phyloP scores from a whole-genome alignment of 2,888 invertebrate genomes.

The Amblyjoppa proteus region DNA sequence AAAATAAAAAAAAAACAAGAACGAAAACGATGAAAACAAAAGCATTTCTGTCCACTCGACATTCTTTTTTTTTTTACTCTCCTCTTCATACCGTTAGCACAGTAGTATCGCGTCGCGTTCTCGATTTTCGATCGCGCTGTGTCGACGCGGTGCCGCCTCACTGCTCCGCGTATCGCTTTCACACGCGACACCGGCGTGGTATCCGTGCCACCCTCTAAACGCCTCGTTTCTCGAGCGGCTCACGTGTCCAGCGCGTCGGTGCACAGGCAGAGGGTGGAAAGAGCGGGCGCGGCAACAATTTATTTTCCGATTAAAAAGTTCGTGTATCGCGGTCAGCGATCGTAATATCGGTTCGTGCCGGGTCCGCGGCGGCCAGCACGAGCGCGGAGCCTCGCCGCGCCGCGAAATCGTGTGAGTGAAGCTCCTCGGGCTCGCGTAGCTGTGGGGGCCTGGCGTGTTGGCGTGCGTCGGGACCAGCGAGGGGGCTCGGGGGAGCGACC shows the following conservation, averaged over 20 bases:
- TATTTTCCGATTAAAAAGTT: constrained; percentile 75
- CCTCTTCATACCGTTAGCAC: neutral
- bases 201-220: constrained; percentile 40
- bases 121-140: constrained; percentile 60
- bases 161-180: constrained; percentile 54
- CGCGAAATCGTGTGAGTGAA: constrained; percentile 4
- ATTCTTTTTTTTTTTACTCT: constrained; percentile 21
- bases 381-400: constrained; percentile 19
- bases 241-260: constrained; percentile 40
- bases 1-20: constrained; percentile 21
- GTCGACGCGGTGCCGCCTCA: constrained; percentile 30
- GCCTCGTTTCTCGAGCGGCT: constrained; percentile 54
- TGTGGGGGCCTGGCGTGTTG: constrained; percentile 60
- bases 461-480: constrained; percentile 70
- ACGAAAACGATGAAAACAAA: constrained; percentile 41
- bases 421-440: neutral
- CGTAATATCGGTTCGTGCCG: constrained; percentile 71
- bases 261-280: neutral
- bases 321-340: constrained; percentile 68
- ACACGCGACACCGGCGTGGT: constrained; percentile 61
- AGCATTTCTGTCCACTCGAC: constrained; percentile 54
- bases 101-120: constrained; percentile 59
- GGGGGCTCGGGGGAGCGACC: neutral
- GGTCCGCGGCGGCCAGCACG: constrained; percentile 33
- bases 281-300: constrained; percentile 66